Conservation (phyloP, 1,140 invertebrate genomes). For the fruit fly (Drosophila melanogaster) region Release_6_plus_ISO1_MT NT_033777.3:6687001-6687500, state of each 20-base stretch:
- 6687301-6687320: slow-evolving; percentile 72
- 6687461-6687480: slow-evolving; percentile 65
- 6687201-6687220: slow-evolving; percentile 84
- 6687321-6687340: slow-evolving; percentile 69
- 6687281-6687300: slow-evolving; percentile 80
- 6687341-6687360: slow-evolving; percentile 53
- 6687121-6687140: slow-evolving; percentile 89
- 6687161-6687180: slow-evolving; percentile 81
- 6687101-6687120: slow-evolving; percentile 89
- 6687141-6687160: slow-evolving; percentile 84
- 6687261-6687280: slow-evolving; percentile 85
- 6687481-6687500: slow-evolving; percentile 52
- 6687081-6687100: slow-evolving; percentile 86
- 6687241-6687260: slow-evolving; percentile 83
- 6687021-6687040: slow-evolving; percentile 77
- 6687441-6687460: slow-evolving; percentile 44
- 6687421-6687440: slow-evolving; percentile 31
- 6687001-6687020: slow-evolving; percentile 79
- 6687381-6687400: slow-evolving; percentile 37
- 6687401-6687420: slow-evolving; percentile 48
- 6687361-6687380: slow-evolving; percentile 58
- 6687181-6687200: slow-evolving; percentile 84
- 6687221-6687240: slow-evolving; percentile 84
- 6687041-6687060: slow-evolving; percentile 78
- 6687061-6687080: slow-evolving; percentile 82